phyloP scores from a whole-genome alignment of 2,797 vertebrate genomes.

The Cottoperca gobio region DNA sequence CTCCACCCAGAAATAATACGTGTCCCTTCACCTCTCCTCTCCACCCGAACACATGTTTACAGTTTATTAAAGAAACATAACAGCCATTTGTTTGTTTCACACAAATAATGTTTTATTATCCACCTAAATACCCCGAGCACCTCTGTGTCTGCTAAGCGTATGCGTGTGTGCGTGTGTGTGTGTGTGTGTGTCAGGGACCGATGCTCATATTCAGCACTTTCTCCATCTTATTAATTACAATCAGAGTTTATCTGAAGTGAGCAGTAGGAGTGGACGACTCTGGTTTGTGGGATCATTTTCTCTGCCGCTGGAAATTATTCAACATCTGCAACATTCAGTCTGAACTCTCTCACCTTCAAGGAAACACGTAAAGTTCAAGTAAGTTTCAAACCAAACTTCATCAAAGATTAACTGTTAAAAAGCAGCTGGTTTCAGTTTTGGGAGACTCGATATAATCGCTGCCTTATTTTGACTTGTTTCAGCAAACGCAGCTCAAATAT shows the following conservation, averaged over 20 bases:
- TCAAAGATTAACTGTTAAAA: constrained; percentile 9
- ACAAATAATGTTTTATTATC: constrained; percentile 23
- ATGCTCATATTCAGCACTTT: too few species aligned
- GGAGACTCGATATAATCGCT: not conserved
- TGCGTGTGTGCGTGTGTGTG: too few species aligned
- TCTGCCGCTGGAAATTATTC: constrained; percentile 42
- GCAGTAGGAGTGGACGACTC: too few species aligned
- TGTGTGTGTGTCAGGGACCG: too few species aligned
- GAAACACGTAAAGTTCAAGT: too few species aligned
- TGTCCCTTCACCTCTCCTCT: not conserved
- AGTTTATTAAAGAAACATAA: constrained; percentile 4
- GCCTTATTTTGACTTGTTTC: not conserved
- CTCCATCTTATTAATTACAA: too few species aligned
- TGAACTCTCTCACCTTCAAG: constrained; percentile 10
- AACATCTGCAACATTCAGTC: not conserved
- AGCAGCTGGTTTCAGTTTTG: constrained; percentile 10
- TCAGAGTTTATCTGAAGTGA: too few species aligned
- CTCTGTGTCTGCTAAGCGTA: too few species aligned
- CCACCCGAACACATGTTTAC: not conserved
- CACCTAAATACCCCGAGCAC: not conserved
- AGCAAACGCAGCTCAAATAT: not conserved
- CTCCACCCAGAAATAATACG: constrained; percentile 29
- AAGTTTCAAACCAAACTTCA: too few species aligned
- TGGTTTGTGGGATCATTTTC: constrained; percentile 10
- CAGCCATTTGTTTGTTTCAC: not conserved